A percentile compares a stretch with the other conserved stretches of the same genome.
phyloP scores from a whole-genome alignment of 92 coral and sea anemone species.

The Siderastrea radians region DNA sequence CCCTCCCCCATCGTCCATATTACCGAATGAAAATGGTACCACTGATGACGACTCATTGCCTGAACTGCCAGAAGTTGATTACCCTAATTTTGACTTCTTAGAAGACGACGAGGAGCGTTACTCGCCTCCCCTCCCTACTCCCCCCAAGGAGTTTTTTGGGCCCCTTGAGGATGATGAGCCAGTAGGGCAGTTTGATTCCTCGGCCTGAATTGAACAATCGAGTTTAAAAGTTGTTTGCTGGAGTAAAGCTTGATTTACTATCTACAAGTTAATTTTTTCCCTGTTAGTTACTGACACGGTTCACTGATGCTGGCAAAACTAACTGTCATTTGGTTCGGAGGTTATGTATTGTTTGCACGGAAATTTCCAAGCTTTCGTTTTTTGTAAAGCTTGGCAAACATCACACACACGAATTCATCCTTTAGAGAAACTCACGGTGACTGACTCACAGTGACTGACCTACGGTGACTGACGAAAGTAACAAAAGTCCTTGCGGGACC shows the following conservation, averaged over 20 bases:
- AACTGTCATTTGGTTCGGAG: too few species aligned
- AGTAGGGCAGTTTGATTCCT: constrained; percentile 8
- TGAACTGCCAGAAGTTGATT: constrained; percentile 41
- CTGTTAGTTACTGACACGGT: not conserved
- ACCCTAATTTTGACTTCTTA: not conserved
- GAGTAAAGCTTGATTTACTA: too few species aligned
- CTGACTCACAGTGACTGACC: too few species aligned
- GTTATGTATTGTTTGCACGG: too few species aligned
- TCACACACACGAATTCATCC: too few species aligned
- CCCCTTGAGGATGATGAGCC: not conserved
- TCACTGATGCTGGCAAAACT: too few species aligned
- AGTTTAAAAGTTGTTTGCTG: not conserved
- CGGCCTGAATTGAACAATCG: not conserved
- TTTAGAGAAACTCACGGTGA: too few species aligned
- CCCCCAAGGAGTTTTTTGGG: constrained; percentile 17
- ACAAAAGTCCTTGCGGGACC: too few species aligned
- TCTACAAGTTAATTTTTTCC: not conserved
- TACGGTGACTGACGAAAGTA: too few species aligned
- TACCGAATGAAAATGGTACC: not conserved
- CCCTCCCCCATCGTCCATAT: not conserved
- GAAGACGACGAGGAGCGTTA: constrained; percentile 23
- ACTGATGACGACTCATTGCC: constrained; percentile 10
- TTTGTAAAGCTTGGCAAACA: too few species aligned
- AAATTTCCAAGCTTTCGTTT: too few species aligned
- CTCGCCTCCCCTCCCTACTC: constrained; percentile 24